Percentiles rank a stretch among this genome's conserved stretches.
Conservation (phyloP, 2,113 vertebrate species). For the Noturus placidus region DNA sequence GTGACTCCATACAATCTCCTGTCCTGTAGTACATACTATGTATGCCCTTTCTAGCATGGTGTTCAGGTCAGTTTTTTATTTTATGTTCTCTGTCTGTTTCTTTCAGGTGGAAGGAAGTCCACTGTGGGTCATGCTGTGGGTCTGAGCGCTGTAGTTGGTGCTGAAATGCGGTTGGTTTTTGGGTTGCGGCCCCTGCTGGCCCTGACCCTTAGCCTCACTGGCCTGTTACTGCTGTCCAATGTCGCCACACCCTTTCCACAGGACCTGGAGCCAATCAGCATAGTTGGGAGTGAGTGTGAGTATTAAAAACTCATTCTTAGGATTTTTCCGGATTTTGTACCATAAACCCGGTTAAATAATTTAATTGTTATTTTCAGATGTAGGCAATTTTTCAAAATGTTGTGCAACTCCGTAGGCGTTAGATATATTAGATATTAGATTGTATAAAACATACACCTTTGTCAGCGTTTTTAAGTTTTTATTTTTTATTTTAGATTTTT, state of each 20-base stretch:
- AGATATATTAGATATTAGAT: not conserved
- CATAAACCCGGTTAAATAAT: not conserved
- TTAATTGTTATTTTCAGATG: not conserved
- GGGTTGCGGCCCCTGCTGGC: conserved; percentile 65
- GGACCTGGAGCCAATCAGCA: conserved; percentile 76
- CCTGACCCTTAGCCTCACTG: conserved; percentile 60
- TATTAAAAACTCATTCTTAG: not conserved
- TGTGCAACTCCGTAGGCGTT: not conserved
- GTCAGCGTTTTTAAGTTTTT: not conserved
- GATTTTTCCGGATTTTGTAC: not conserved
- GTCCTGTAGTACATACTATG: not conserved
- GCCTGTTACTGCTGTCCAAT: conserved; percentile 60
- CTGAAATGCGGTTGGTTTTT: conserved; percentile 70
- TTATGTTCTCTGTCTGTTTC: not conserved
- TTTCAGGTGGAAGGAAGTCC: conserved; percentile 59
- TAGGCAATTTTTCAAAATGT: not conserved
- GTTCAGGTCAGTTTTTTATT: not conserved
- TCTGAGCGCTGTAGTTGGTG: conserved; percentile 62
- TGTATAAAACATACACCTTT: not conserved
- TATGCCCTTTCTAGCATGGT: not conserved
- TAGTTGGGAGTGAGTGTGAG: conserved; percentile 71
- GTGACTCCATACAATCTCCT: not conserved
- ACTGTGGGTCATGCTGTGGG: conserved; percentile 69
- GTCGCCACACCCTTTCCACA: conserved; percentile 73
- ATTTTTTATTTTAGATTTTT: not conserved